Conservation (phyloP, 2,113 vertebrate species). For the Elachura formosa region DNA sequence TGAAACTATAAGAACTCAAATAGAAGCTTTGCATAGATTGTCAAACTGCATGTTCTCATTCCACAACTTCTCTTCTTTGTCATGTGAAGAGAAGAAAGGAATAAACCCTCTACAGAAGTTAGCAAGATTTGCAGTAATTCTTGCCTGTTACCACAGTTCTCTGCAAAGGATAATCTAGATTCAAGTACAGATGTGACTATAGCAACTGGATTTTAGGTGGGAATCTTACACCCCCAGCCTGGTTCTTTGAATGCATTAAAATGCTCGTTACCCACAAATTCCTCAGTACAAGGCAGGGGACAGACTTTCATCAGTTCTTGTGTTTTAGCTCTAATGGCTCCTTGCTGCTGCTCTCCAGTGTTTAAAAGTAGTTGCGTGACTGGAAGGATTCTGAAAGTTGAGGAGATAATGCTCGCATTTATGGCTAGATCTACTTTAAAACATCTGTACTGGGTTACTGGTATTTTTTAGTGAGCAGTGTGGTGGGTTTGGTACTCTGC, state of each 20-base stretch:
- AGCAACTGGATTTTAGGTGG: not conserved
- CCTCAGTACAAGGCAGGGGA: not conserved
- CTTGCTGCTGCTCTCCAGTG: conserved; percentile 12
- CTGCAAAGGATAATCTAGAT: not conserved
- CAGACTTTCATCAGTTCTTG: not conserved
- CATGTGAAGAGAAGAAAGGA: not conserved
- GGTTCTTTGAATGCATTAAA: not conserved
- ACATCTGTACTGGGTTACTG: not conserved
- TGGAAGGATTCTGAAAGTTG: not conserved
- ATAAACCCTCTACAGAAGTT: not conserved
- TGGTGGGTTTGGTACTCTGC: conserved; percentile 21
- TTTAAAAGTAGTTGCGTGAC: not conserved
- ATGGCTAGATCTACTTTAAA: not conserved
- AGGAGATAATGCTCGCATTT: not conserved
- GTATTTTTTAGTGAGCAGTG: not conserved
- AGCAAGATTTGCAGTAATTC: not conserved
- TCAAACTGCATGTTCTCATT: not conserved
- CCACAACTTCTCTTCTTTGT: not conserved
- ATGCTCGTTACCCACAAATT: not conserved
- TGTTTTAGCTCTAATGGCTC: conserved; percentile 23
- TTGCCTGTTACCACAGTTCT: not conserved
- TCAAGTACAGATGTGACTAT: not conserved
- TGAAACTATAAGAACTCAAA: not conserved
- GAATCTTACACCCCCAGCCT: not conserved
- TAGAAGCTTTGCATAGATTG: not conserved